Conservation (phyloP, 2,888 invertebrate genomes). For the Callyntrura guangdongensis region DNA sequence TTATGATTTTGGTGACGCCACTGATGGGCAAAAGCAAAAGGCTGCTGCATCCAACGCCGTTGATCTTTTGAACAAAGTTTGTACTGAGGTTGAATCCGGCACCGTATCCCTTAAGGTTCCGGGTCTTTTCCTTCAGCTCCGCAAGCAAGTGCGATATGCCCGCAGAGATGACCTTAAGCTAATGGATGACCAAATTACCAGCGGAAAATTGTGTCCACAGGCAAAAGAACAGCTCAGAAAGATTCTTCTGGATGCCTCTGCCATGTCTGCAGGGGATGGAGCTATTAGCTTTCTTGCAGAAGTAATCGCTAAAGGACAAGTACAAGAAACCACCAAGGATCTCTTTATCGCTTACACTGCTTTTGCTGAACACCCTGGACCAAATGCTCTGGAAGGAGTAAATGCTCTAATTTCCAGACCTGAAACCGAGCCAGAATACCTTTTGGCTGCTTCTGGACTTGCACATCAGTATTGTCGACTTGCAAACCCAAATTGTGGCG, state of each 20-base stretch:
- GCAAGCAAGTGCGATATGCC: constrained; percentile 89
- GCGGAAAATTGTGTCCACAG: constrained; percentile 87
- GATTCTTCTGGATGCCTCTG: constrained; percentile 93
- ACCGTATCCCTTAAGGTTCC: constrained; percentile 90
- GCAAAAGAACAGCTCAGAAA: constrained; percentile 86
- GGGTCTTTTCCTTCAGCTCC: constrained; percentile 89
- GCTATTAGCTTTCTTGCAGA: constrained; percentile 91
- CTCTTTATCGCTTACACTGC: constrained; percentile 78
- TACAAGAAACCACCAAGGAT: constrained; percentile 77
- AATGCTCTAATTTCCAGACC: constrained; percentile 73
- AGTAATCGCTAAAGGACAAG: constrained; percentile 88
- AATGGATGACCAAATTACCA: constrained; percentile 89
- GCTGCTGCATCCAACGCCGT: constrained; percentile 78
- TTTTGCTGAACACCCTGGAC: constrained; percentile 81
- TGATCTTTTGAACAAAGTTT: constrained; percentile 81
- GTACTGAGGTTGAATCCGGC: constrained; percentile 88
- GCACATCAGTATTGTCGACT: constrained; percentile 86
- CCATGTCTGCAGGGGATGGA: constrained; percentile 92
- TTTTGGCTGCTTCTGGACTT: constrained; percentile 86
- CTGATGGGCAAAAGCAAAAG: constrained; percentile 76
- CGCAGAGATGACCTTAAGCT: constrained; percentile 91
- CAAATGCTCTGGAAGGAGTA: constrained; percentile 76
- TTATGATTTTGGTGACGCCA: constrained; percentile 81
- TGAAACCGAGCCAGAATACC: constrained; percentile 84
- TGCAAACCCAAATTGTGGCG: constrained; percentile 85